Evolutionary conservation across 2,113 vertebrate genomes (phyloP), one percentile per base, ranked within the genome.

Genomic region (Synodontis membranacea): DNA sequence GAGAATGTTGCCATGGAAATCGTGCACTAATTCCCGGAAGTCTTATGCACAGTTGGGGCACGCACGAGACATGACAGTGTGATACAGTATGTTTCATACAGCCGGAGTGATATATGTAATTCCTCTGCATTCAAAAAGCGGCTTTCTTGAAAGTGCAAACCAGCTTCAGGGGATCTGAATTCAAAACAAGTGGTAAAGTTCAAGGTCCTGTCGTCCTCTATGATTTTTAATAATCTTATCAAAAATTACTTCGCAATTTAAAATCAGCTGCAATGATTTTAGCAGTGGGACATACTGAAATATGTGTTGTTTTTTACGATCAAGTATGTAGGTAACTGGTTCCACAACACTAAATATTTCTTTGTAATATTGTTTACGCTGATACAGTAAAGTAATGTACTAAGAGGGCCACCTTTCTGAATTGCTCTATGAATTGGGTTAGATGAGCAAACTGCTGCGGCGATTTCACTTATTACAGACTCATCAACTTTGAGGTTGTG

Each of bases 271-370:
- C 44, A 89, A 39, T 17, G 82, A 76, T 70, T 89, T 80, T 34
- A 87, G 76, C 17, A 84, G 34, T 17, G 62, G 82, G 34, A 84
- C 54, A 87, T 85, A 89, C 66, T 82, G 88, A 79, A 86, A 86
- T 28, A 48, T 60, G 9, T 25, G 48, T 52, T 82, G 76, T 0
- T 8, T 76, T 87, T 66, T 82, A 56, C 19, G 6, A 75, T 84
- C 44, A 39, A 87, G 76, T 54, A 89, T 82, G 76, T 84, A 89
- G 8, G 75, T 82, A 82, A 86, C 2, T 81, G 86, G 66, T 78
- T 89, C 66, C 46, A 89, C 48, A 83, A 54, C 39, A 87, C 34
- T 3, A 4, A 85, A 70, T 52, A 50, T 37, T 62, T 85, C 70
- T 42, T 78, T 85, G n/a, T 82, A 89, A 85, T 85, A 89, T 70